Evolutionary conservation across 2,888 invertebrate species (phyloP), one percentile per base, ranked within the genome.

Genomic region (Xestia c-nigrum): DNA sequence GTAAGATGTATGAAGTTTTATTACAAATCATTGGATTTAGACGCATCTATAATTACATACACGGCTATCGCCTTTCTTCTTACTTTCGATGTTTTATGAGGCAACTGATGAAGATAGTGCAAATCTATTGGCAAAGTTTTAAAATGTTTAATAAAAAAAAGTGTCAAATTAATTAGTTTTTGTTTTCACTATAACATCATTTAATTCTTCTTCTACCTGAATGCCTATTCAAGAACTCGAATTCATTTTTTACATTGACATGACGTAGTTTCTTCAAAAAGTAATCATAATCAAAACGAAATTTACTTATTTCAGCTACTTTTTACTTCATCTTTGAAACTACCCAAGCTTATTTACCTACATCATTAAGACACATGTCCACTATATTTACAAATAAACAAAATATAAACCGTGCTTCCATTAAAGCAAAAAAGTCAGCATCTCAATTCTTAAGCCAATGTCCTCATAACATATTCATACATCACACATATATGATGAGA

Each of bases 401-500:
- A 64, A 12, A 57, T 43, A 47, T 50, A 40, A 52, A 10, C 24
- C 16, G 14, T 19, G 14, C 67, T 6, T 80, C n/a, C 40, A 61
- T 47, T 14, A 40, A 59, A 38, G 50, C 43, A 72, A 77, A 74
- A 75, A 74, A 69, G 6, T 66, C 64, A 14, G 38, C 50, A 65
- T 57, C 46, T 72, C 38, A 65, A 84, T 63, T 57, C 46, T 72
- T 43, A 65, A 84, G 90, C 73, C 90, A 90, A 90, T 79, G 88
- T 88, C 89, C 89, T 87, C 83, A 84, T 89, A 86, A 89, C 77
- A 87, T 89, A 89, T 90, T 89, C 90, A 86, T 81, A 87, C 82
- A 86, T 89, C 89, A 89, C 89, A 87, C 88, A 89, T 90, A 89
- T 81, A 74, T 84, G 90, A 90, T 89, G 84, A 91, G 89, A 90